Conservation (phyloP, 2,797 vertebrate genomes). For the Mormyrops boulengeri region DNA sequence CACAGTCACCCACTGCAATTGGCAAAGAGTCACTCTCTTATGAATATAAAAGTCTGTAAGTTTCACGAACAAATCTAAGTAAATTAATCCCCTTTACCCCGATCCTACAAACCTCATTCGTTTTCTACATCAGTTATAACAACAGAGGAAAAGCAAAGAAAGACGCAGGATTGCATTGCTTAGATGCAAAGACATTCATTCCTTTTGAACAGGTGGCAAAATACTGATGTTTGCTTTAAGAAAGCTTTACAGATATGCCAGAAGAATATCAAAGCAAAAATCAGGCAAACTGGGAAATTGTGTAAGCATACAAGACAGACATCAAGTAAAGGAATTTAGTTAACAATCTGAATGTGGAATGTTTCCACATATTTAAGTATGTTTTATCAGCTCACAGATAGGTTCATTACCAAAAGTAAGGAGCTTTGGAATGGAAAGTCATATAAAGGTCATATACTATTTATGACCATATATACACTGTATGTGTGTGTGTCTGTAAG, state of each 20-base stretch:
- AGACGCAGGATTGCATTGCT: not conserved
- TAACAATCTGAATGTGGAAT: not conserved
- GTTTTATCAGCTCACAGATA: not conserved
- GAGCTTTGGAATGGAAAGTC: not conserved
- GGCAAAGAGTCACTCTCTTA: not conserved
- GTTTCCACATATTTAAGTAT: not conserved
- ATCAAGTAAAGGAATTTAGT: constrained; percentile 2
- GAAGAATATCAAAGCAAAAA: not conserved
- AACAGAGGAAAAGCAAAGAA: not conserved
- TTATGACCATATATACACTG: not conserved
- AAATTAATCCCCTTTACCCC: not conserved
- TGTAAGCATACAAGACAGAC: not conserved
- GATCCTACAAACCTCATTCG: not conserved
- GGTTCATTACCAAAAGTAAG: not conserved
- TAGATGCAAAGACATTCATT: not conserved
- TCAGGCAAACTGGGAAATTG: not conserved
- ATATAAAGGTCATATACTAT: not conserved
- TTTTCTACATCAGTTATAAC: not conserved
- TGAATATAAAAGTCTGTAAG: not conserved
- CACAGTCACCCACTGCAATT: not conserved
- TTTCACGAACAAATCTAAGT: not conserved
- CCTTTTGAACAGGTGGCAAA: constrained; percentile 1
- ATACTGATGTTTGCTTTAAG: not conserved
- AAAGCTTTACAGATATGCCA: not conserved
- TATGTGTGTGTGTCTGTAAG: not conserved